These are phyloP conservation scores for Meandrina meandrites DNA, from an alignment of 92 coral and sea anemone species.

Conservation along the genomic window DNA sequence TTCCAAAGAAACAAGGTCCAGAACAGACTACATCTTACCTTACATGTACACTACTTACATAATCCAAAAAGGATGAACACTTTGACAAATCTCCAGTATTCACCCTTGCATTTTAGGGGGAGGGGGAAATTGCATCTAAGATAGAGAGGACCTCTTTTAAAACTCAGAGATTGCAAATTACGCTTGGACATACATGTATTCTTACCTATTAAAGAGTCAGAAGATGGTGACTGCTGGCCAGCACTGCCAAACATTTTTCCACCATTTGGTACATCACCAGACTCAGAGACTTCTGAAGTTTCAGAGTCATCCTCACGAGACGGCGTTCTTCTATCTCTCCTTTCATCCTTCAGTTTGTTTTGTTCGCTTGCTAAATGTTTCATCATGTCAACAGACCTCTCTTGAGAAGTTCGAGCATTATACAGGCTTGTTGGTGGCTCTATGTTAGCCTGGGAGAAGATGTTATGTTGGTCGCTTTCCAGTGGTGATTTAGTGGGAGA, in stretches of 20 bases:
- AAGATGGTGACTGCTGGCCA: neutral
- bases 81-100: no score
- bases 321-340: neutral
- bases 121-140: neutral
- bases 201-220: slow-evolving; percentile 26
- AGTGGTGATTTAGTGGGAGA: neutral
- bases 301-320: slow-evolving; percentile 32
- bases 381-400: slow-evolving; percentile 38
- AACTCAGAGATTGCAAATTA: slow-evolving; percentile 12
- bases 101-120: neutral
- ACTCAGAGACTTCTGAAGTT: slow-evolving; percentile 26
- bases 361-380: slow-evolving; percentile 37
- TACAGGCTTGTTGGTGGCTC: neutral
- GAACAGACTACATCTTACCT: no score
- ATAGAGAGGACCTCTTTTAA: no score
- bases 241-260: neutral
- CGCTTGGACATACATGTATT: neutral
- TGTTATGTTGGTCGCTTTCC: neutral
- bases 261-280: slow-evolving; percentile 7
- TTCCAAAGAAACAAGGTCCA: neutral
- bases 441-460: slow-evolving; percentile 8
- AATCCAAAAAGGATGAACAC: no score
- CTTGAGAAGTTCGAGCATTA: neutral
- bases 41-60: no score
- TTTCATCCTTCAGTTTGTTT: neutral